A percentile compares a stretch with the other conserved stretches of the same genome.
Conservation (phyloP, 2,113 vertebrate species). For the Phoxinus phoxinus region DNA sequence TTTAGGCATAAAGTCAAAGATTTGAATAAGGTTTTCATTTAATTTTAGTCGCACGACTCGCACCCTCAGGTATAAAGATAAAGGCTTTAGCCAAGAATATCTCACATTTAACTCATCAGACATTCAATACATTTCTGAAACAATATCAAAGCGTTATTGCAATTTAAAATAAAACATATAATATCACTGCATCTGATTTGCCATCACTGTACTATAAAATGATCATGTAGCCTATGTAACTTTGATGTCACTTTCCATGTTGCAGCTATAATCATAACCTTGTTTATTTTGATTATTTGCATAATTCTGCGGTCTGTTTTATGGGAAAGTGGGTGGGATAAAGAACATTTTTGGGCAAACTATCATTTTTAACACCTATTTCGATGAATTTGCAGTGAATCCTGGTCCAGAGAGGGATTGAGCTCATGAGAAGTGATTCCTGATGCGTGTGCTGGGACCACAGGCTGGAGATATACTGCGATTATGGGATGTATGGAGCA, state of each 20-base stretch:
- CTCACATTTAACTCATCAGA: background rate
- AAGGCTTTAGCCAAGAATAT: background rate
- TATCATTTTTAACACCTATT: background rate
- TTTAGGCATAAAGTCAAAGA: background rate
- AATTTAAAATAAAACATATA: background rate
- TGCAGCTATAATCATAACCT: background rate
- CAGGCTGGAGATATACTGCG: background rate
- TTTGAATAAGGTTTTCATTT: background rate
- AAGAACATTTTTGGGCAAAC: background rate
- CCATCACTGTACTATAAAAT: background rate
- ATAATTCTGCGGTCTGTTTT: background rate
- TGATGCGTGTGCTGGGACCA: background rate
- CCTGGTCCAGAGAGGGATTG: background rate
- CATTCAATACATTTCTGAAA: background rate
- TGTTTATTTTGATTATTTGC: background rate
- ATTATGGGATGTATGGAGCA: slow-evolving; percentile 11
- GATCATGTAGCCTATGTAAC: background rate
- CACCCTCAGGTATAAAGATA: background rate
- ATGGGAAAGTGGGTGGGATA: background rate
- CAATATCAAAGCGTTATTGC: background rate
- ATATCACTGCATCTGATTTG: background rate
- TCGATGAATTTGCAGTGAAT: background rate
- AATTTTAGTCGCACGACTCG: no score
- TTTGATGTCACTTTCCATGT: background rate
- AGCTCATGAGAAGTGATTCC: background rate